Conservation (phyloP, 2,888 invertebrate species). For the Cylindroiulus punctatus region DNA sequence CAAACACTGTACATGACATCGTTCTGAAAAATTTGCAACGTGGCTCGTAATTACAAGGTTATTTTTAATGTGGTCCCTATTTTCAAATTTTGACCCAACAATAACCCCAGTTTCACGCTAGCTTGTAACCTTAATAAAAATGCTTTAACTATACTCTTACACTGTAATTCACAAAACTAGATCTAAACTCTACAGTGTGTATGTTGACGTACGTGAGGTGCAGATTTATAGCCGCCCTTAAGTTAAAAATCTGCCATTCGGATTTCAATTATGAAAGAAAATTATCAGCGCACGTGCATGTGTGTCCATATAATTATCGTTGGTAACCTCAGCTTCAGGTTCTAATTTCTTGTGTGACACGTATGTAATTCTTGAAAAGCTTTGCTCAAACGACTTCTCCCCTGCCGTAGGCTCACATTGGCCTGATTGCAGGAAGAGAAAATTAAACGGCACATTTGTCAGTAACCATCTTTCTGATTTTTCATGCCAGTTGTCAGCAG, state of each 20-base stretch:
- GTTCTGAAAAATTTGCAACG: neutral
- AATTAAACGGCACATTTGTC: constrained; percentile 7
- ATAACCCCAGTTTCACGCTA: neutral
- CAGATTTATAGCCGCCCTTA: neutral
- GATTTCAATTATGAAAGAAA: constrained; percentile 13
- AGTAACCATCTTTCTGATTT: neutral
- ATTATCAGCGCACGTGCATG: constrained; percentile 8
- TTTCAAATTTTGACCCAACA: neutral
- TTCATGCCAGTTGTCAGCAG: constrained; percentile 9
- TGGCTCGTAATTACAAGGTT: neutral
- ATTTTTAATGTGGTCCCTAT: neutral
- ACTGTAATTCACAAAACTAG: constrained; percentile 1
- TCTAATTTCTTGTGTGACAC: neutral
- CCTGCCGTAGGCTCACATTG: constrained; percentile 25
- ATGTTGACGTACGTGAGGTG: neutral
- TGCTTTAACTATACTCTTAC: neutral
- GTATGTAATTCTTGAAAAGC: constrained; percentile 24
- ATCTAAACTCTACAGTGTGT: constrained; percentile 29
- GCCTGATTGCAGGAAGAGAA: constrained; percentile 14
- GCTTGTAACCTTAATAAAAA: constrained; percentile 4
- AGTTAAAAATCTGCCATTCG: constrained; percentile 3
- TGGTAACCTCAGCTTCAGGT: neutral
- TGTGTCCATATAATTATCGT: neutral
- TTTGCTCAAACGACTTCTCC: constrained; percentile 26
- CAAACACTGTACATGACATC: too few relatives aligned